Conservation (phyloP, 2,113 vertebrate genomes). For the Sardina pilchardus region DNA sequence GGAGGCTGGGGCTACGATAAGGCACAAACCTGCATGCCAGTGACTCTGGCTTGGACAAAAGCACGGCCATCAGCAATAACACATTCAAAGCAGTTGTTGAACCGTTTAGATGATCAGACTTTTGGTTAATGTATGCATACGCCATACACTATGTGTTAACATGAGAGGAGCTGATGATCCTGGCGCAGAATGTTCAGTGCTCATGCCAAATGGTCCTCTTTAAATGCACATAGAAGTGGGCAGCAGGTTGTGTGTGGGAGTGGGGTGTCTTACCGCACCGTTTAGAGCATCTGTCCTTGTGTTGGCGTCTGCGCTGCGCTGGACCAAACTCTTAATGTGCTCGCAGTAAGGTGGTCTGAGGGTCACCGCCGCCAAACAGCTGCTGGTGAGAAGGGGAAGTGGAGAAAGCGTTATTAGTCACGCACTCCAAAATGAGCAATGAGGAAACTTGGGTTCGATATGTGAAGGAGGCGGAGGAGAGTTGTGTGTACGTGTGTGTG, state of each 20-base stretch:
- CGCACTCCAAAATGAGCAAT: slow-evolving; percentile 43
- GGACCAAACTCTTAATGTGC: background rate
- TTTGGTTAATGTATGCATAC: background rate
- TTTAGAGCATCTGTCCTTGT: background rate
- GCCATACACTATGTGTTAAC: background rate
- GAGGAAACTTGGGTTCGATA: slow-evolving; percentile 47
- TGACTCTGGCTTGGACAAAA: background rate
- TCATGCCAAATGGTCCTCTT: background rate
- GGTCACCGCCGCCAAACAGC: slow-evolving; percentile 41
- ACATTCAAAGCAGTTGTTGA: background rate
- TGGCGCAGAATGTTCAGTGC: background rate
- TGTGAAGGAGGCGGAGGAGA: slow-evolving; percentile 25
- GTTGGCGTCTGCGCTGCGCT: background rate
- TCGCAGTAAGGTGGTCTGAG: background rate
- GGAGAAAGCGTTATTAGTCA: slow-evolving; percentile 43
- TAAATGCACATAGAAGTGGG: background rate
- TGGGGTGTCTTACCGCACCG: background rate
- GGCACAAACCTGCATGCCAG: background rate
- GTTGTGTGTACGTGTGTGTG: background rate
- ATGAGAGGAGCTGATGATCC: background rate
- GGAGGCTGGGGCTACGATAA: background rate
- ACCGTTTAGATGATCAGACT: background rate
- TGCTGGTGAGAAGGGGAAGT: slow-evolving; percentile 54
- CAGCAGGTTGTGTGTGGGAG: background rate
- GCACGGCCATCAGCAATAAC: background rate